Conservation (phyloP, 2,888 invertebrate species). For the Andrena praecox region DNA sequence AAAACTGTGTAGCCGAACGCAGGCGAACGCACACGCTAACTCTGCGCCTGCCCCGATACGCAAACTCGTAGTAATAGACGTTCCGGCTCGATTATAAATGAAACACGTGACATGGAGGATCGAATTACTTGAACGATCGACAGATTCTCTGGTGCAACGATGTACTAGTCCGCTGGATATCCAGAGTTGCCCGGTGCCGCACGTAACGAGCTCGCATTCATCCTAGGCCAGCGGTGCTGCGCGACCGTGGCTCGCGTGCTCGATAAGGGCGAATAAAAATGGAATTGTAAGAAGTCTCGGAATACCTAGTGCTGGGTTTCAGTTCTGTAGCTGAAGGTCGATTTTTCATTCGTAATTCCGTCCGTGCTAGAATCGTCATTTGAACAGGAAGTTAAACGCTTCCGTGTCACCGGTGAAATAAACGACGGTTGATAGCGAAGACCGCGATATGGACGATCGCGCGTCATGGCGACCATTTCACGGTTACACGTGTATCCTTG, state of each 20-base stretch:
- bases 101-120: slow-evolving; percentile 66
- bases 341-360: not conserved
- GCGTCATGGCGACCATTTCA: slow-evolving; percentile 30
- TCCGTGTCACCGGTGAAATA: not conserved
- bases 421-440: slow-evolving; percentile 20
- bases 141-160: slow-evolving; percentile 38
- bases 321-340: not conserved
- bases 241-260: not conserved
- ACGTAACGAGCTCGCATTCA: slow-evolving; percentile 29
- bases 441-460: slow-evolving; percentile 16
- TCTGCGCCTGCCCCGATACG: slow-evolving; percentile 55
- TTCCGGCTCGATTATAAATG: slow-evolving; percentile 75
- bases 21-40: slow-evolving; percentile 1
- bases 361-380: not conserved
- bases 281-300: not conserved
- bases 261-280: not conserved
- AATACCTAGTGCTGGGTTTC: not conserved
- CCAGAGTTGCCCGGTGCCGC: not conserved
- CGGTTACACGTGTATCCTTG: slow-evolving; percentile 33
- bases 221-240: not conserved
- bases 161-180: slow-evolving; percentile 10
- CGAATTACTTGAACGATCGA: slow-evolving; percentile 61
- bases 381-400: not conserved
- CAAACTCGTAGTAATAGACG: slow-evolving; percentile 72
- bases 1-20: slow-evolving; percentile 32